These are phyloP conservation scores for Phania funesta DNA, from an alignment of 2,888 invertebrate genomes.

Conservation along the genomic window DNA sequence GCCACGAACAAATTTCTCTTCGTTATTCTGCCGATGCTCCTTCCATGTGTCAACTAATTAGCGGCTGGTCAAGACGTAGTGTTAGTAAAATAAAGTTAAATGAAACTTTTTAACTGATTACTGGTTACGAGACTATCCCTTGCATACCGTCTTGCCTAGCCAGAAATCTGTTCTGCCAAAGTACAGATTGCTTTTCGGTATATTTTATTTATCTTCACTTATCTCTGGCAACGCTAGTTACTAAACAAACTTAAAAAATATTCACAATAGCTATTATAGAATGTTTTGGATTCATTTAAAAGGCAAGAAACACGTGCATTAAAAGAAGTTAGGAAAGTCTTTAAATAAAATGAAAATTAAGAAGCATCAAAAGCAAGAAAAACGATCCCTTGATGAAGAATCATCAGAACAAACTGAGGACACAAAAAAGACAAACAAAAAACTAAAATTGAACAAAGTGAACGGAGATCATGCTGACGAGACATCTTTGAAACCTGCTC, in stretches of 20 bases:
- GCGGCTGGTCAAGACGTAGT: no score
- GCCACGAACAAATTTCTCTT: no score
- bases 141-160: no score
- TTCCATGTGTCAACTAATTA: no score
- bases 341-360: conserved; percentile 67
- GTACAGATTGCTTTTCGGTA: no score
- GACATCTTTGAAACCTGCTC: neutral
- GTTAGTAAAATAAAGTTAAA: no score
- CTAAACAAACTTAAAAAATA: neutral
- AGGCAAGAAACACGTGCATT: conserved; percentile 55
- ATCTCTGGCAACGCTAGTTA: neutral
- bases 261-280: conserved; percentile 37
- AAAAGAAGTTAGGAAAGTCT: conserved; percentile 7
- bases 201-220: no score
- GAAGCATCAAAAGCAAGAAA: conserved; percentile 59
- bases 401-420: neutral
- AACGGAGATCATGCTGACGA: neutral
- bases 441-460: conserved; percentile 10
- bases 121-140: no score
- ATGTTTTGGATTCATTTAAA: conserved; percentile 46
- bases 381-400: conserved; percentile 11
- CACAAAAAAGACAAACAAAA: conserved; percentile 7
- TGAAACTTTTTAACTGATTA: no score
- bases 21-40: no score
- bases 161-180: no score